Base-by-base conservation (phyloP, 92 coral and sea anemone genomes). In the Hydrozoanthus gracilis region DNA sequence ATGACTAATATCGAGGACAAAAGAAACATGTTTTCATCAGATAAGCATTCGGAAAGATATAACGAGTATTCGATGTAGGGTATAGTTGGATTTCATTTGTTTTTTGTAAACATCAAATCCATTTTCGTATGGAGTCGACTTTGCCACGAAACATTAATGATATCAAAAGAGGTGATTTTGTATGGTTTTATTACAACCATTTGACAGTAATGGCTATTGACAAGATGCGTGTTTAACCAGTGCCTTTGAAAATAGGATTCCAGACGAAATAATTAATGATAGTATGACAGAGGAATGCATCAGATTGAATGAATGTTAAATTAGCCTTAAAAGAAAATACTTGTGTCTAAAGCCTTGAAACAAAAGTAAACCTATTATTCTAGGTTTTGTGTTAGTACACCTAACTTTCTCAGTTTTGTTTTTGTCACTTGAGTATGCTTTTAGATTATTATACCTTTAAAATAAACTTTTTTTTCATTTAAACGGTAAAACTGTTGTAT, bases 21-120 rank as follows among this genome's bases (percentile, higher is more conserved):
- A 17, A 51, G 2, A 54, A 76, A 55, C 14, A 52, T 27, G 82
- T 72, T 76, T 76, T 76, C 50, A 54, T 76, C 82, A 76, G 67
- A 76, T 55, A 76, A 76, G 55, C 82, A 75, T 76, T 54, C 45
- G 82, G 55, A 76, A 27, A 27, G 39, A 0, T 27, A 20, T 27
- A 60, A 17, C 60, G 45, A 18, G 49, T 76, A 4, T 3, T 76
- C 27, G 52, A 72, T 48, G 35, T 12, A 52, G 55, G 20, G 6
- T 66, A 10, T 68, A 35, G 44, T 27, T 68, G 73, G 39, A 27
- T 27, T 27, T 27, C 39, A 27, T 27, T 27, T 68, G 73, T 68
- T 68, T 68, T 68, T 68, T 6, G 12, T 68, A 68, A 68, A 68
- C 73, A 39, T 6, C 47, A 27, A 27, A 68, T 20, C 73, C 73